Evolutionary conservation across 1,140 invertebrate genomes (phyloP).

Genomic region (Drosophila sp.): DNA sequence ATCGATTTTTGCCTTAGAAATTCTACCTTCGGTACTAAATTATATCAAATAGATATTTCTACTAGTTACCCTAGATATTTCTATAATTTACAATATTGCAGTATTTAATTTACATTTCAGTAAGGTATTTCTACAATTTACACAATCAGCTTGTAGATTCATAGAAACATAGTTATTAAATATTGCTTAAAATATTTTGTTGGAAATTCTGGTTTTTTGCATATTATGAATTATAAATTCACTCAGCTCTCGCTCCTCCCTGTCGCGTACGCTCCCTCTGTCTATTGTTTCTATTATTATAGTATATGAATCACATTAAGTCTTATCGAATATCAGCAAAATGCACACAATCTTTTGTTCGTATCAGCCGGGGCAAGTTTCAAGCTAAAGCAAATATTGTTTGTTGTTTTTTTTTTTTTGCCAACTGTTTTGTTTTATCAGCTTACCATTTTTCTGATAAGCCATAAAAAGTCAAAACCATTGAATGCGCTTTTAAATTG

Average conservation of each 20-base stretch:
- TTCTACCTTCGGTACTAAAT: too few relatives aligned
- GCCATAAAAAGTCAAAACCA: slow-evolving; percentile 61
- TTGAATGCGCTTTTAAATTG: slow-evolving; percentile 70
- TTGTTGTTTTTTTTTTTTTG: slow-evolving; percentile 39
- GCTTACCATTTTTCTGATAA: slow-evolving; percentile 54
- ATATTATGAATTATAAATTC: neutral
- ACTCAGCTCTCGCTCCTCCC: neutral
- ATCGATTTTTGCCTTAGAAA: too few relatives aligned
- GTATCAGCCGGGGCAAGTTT: slow-evolving; percentile 43
- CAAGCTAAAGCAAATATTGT: slow-evolving; percentile 44
- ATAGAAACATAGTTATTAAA: too few relatives aligned
- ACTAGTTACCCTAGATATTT: too few relatives aligned
- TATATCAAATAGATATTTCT: too few relatives aligned
- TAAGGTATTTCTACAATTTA: too few relatives aligned
- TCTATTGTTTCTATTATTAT: slow-evolving; percentile 1
- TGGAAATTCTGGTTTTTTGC: too few relatives aligned
- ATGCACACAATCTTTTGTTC: slow-evolving; percentile 47
- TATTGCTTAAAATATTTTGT: too few relatives aligned
- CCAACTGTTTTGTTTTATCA: slow-evolving; percentile 26
- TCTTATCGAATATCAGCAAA: slow-evolving; percentile 58
- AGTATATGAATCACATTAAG: slow-evolving; percentile 60
- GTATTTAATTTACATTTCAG: too few relatives aligned
- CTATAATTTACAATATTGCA: too few relatives aligned
- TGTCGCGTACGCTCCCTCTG: neutral
- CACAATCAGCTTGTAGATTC: too few relatives aligned